These are phyloP conservation scores for Yponomeuta evonymella DNA, from an alignment of 2,888 invertebrate species.

Conservation along the genomic window DNA sequence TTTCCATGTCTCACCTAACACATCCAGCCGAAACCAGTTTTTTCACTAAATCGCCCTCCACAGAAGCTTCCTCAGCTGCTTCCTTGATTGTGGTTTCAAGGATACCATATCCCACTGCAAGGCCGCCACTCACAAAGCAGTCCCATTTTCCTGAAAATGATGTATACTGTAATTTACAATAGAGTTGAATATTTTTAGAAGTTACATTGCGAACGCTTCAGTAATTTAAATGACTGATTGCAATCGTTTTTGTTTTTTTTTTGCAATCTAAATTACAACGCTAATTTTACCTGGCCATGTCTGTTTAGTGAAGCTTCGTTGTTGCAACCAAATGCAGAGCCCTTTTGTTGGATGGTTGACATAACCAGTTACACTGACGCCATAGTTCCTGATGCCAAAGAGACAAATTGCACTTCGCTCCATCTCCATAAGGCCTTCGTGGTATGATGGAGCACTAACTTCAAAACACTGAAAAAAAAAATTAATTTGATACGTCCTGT, in stretches of 20 bases:
- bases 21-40: constrained; percentile 86
- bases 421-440: constrained; percentile 82
- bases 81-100: constrained; percentile 94
- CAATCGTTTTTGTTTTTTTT: no score
- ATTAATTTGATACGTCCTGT: background rate
- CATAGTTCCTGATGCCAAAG: constrained; percentile 95
- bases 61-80: constrained; percentile 95
- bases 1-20: constrained; percentile 79
- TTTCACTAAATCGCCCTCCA: constrained; percentile 85
- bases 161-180: background rate
- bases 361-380: constrained; percentile 96
- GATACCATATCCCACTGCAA: constrained; percentile 92
- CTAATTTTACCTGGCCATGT: constrained; percentile 88
- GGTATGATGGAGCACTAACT: constrained; percentile 81
- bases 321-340: constrained; percentile 94
- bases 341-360: constrained; percentile 89
- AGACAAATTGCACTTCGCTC: constrained; percentile 95
- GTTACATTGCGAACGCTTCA: no score
- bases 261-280: background rate
- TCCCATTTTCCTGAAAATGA: constrained; percentile 85
- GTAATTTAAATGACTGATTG: no score
- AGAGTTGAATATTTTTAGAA: no score
- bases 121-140: constrained; percentile 95
- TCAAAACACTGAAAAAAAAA: constrained; percentile 83
- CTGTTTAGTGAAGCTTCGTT: constrained; percentile 92